phyloP scores from a whole-genome alignment of 2,797 vertebrate genomes.

The Rhodeus uyekii region DNA sequence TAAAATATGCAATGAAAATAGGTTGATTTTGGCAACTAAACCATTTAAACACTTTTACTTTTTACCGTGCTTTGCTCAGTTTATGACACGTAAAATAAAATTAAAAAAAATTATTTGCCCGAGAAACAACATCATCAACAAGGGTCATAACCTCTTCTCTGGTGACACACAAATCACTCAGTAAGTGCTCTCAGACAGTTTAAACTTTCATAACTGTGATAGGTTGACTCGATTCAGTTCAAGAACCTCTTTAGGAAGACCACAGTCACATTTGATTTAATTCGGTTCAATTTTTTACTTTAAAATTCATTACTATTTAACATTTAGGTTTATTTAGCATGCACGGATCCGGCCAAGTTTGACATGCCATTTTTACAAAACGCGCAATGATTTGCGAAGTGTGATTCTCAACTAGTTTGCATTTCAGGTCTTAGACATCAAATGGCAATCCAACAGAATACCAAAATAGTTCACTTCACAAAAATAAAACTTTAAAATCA shows the following conservation, averaged over 20 bases:
- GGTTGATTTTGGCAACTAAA: conserved; percentile 15
- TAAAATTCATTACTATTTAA: neutral
- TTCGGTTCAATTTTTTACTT: neutral
- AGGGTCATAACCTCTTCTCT: neutral
- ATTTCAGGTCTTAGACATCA: neutral
- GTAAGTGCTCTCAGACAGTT: neutral
- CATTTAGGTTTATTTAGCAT: neutral
- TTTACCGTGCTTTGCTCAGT: neutral
- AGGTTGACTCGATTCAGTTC: neutral
- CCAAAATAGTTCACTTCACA: neutral
- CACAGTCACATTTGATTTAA: neutral
- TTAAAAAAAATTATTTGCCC: neutral
- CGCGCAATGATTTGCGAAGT: too few species aligned
- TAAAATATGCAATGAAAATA: conserved; percentile 13
- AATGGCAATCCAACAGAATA: neutral
- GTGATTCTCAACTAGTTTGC: too few species aligned
- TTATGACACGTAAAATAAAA: neutral
- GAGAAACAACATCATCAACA: conserved; percentile 6
- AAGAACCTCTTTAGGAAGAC: neutral
- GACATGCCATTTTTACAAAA: too few species aligned
- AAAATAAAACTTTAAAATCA: neutral
- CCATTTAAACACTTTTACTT: neutral
- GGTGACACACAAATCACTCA: too few species aligned
- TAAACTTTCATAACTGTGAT: neutral
- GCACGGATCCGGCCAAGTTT: neutral